Conservation (phyloP, 2,113 vertebrate species). For the Poecilia latipinna region DNA sequence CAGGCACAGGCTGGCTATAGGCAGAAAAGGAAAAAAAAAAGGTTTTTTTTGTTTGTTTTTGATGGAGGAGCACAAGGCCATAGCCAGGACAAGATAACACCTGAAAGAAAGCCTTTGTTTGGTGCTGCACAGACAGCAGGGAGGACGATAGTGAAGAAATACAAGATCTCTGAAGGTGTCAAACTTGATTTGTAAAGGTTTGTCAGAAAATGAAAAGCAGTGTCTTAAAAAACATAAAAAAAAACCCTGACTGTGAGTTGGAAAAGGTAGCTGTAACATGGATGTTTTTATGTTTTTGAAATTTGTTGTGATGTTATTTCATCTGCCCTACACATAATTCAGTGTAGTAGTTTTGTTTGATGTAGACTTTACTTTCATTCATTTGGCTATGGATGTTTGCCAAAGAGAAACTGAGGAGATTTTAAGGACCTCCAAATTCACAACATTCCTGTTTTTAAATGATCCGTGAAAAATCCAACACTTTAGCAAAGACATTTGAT, state of each 20-base stretch:
- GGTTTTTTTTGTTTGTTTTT: neutral
- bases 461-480: neutral
- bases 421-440: neutral
- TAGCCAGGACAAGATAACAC: constrained; percentile 15
- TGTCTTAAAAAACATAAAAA: no score
- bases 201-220: neutral
- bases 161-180: neutral
- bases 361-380: neutral
- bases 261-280: neutral
- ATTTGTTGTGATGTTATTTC: no score
- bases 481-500: neutral
- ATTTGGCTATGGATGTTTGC: no score
- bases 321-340: no score
- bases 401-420: neutral
- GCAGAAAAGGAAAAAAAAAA: neutral
- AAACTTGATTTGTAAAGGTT: constrained; percentile 1
- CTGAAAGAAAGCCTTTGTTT: constrained; percentile 48
- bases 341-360: no score
- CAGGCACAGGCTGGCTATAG: neutral
- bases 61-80: constrained; percentile 25
- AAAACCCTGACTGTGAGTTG: neutral
- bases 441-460: neutral
- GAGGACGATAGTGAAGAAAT: neutral
- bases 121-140: neutral
- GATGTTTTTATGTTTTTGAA: no score